phyloP scores from a whole-genome alignment of 1,140 invertebrate species.

The Lithobius niger region DNA sequence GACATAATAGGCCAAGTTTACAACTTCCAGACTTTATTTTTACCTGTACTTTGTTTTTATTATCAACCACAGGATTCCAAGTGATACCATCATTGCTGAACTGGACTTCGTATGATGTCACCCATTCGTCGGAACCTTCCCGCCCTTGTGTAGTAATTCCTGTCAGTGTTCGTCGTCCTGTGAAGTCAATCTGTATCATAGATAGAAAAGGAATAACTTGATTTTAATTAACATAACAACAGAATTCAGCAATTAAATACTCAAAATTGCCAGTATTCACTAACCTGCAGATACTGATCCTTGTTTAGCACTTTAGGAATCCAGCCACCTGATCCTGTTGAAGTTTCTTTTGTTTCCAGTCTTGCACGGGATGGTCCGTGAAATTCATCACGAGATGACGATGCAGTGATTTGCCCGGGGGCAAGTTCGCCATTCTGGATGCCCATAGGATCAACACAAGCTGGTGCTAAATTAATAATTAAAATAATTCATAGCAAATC shows the following conservation, averaged over 20 bases:
- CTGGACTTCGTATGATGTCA: conserved; percentile 51
- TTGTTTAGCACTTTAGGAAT: conserved; percentile 20
- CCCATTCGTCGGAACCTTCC: conserved; percentile 39
- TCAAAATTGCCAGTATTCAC: background rate
- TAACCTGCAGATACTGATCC: conserved; percentile 22
- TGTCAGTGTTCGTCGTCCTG: conserved; percentile 54
- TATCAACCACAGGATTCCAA: conserved; percentile 52
- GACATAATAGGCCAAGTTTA: too few relatives aligned
- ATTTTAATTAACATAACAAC: too few relatives aligned
- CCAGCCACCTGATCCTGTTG: conserved; percentile 17
- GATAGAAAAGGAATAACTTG: background rate
- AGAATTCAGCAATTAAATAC: background rate
- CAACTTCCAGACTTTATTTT: too few relatives aligned
- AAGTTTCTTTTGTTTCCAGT: conserved; percentile 14
- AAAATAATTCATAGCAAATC: too few relatives aligned
- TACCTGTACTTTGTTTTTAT: background rate
- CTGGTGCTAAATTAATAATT: conserved; percentile 15
- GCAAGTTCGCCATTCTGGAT: conserved; percentile 40
- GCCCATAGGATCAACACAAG: conserved; percentile 50
- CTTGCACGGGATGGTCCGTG: conserved; percentile 20
- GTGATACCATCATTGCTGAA: conserved; percentile 53
- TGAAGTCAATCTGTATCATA: conserved; percentile 55
- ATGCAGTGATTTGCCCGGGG: conserved; percentile 42
- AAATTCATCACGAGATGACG: conserved; percentile 31
- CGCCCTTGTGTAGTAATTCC: conserved; percentile 48